Conservation (phyloP, 2,113 vertebrate genomes). For the Amia ocellicauda region DNA sequence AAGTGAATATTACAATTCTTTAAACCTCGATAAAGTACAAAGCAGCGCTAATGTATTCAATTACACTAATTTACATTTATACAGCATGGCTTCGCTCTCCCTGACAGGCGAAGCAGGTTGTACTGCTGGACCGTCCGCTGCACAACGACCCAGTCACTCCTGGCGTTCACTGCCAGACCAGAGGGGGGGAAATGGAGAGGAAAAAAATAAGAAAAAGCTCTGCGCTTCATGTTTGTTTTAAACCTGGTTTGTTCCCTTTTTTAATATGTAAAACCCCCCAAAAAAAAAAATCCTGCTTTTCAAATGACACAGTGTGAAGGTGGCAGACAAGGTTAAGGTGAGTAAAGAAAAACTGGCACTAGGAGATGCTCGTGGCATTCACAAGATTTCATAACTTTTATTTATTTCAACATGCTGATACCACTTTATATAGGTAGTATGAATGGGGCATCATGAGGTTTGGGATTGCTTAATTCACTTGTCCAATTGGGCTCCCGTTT, state of each 20-base stretch:
- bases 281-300: not conserved
- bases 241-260: constrained; percentile 19
- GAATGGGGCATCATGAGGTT: no score
- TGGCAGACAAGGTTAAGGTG: not conserved
- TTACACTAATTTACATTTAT: constrained; percentile 82
- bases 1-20: constrained; percentile 63
- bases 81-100: constrained; percentile 45
- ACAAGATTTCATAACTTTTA: no score
- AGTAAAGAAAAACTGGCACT: not conserved
- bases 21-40: constrained; percentile 68
- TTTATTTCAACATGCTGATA: no score
- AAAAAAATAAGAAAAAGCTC: not conserved
- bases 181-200: no score
- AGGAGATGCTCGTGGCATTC: no score
- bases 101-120: constrained; percentile 15
- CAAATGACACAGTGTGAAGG: not conserved
- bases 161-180: not conserved
- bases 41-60: constrained; percentile 47
- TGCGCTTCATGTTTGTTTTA: constrained; percentile 6
- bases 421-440: no score
- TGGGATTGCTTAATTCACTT: no score
- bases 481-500: no score
- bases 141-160: not conserved
- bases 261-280: constrained; percentile 1
- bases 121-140: no score